Base-by-base conservation (phyloP, 2,797 vertebrate genomes). In the Cheirogaleus major region DNA sequence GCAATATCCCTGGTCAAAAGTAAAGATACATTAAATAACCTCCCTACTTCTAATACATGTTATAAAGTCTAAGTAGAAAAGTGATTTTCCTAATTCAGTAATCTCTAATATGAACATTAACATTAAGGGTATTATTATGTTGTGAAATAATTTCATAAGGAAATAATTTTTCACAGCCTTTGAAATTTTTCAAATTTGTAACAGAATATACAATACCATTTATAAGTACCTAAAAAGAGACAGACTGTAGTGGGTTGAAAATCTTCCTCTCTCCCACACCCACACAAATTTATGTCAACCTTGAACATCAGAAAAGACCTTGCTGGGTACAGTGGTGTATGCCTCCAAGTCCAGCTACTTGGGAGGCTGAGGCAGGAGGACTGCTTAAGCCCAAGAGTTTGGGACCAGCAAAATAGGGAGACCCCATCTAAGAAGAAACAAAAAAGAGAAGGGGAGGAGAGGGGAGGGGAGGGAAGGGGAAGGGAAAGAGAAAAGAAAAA, bases 61-160 rank as follows among this genome's bases (percentile, higher is more conserved):
- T 41, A 50, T 57, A 67, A 89, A 84, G 11, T 84, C 82, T 91
- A 35, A 84, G 50, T 89, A 72, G 35, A 87, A 94, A 63, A 90
- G 25, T 48, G 22, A 72, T 75, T 87, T 87, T 7, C 50, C 7
- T 27, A 59, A n/a, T 65, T 94, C 22, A 63, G 35, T 10, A 61
- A 5, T 55, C 13, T 50, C 52, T n/a, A 75, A 80, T 38, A 76
- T 32, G n/a, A 79, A 41, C 43, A 78, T 52, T 79, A 90, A 80
- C 59, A 81, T 38, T 22, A 65, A 87, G 20, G 10, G 2, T 70
- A 78, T 65, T 27, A 50, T 14, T 55, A 55, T 7, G 23, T 23
- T 72, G 30, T 70, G 5, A 91, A 84, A 89, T 38, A 69, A 90
- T 76, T 20, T 52, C 45, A 22, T 35, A 73, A 81, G 55, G 67